Evolutionary conservation across 2,113 vertebrate genomes (phyloP), one percentile per base, ranked within the genome.

Genomic region (Notechis scutatus): DNA sequence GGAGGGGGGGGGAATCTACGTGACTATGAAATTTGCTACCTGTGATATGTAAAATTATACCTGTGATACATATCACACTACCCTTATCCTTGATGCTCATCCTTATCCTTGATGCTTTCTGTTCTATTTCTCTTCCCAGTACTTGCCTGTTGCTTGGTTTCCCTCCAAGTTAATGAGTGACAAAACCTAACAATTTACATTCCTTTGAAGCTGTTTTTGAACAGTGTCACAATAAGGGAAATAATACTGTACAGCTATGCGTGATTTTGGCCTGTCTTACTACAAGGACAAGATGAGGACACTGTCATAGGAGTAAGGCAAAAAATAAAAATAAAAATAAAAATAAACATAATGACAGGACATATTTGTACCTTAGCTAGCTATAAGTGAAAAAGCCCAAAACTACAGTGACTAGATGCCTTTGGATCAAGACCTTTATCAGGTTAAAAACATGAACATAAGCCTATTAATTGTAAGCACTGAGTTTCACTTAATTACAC

Each of bases 1-100:
- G 7, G 0, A 42, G 3, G 0, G 8, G 3, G 21, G n/a, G 6
- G 6, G 10, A 10, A 9, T 81, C 74, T 34, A 42, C 9, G 3
- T 81, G 34, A 20, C 42, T 21, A 42, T 81, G 18, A 81, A 81
- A 81, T 42, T 42, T 81, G 74, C 34, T 81, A 39, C 8, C 7
- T 50, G 47, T 50, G 47, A 50, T 9, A 50, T 50, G 8, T 50
- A 50, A 50, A 50, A 50, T 50, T 50, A 50, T 50, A 50, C 47
- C 8, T 50, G 47, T 50, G 47, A 50, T 50, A 50, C 8, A 50
- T 9, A 50, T 50, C 8, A 50, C 47, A 9, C 47, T 50, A 50
- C 47, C 47, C 47, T 50, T 50, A 50, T 50, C 47, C 47, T 50
- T 50, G 47, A 50, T 42, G 34, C 18, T 81, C 18, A 42, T 42